phyloP scores from a whole-genome alignment of 2,888 invertebrate genomes.

The Acanthosoma haemorrhoidale region DNA sequence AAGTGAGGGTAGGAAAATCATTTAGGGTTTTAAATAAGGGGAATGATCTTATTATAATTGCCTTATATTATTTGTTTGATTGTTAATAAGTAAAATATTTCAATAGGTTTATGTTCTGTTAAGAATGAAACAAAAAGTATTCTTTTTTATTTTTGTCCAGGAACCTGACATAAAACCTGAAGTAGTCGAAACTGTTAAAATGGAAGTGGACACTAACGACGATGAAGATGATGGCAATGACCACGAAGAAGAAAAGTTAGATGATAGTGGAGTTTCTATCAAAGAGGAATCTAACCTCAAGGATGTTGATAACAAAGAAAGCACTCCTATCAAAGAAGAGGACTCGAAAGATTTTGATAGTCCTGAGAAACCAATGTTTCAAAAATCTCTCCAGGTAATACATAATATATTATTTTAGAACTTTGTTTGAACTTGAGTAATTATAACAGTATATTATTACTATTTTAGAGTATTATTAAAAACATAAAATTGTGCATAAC shows the following conservation, averaged over 20 bases:
- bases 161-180: constrained; percentile 31
- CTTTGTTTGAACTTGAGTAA: no score
- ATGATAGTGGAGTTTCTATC: constrained; percentile 43
- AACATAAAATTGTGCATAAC: no score
- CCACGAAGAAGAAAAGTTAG: constrained; percentile 37
- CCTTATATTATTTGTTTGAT: no score
- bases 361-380: constrained; percentile 32
- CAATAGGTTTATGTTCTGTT: no score
- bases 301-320: constrained; percentile 28
- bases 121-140: no score
- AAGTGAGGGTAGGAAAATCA: no score
- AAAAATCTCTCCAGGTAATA: constrained; percentile 35
- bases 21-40: no score
- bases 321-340: constrained; percentile 35
- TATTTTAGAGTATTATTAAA: no score
- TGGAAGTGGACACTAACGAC: constrained; percentile 7
- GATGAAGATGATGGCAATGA: constrained; percentile 28
- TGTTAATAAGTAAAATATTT: no score
- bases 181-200: not conserved
- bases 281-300: constrained; percentile 42
- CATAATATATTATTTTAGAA: not conserved
- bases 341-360: constrained; percentile 31
- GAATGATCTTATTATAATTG: no score
- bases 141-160: not conserved
- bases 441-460: no score